Conservation (phyloP, 2,113 vertebrate species). For the Mellivora capensis region DNA sequence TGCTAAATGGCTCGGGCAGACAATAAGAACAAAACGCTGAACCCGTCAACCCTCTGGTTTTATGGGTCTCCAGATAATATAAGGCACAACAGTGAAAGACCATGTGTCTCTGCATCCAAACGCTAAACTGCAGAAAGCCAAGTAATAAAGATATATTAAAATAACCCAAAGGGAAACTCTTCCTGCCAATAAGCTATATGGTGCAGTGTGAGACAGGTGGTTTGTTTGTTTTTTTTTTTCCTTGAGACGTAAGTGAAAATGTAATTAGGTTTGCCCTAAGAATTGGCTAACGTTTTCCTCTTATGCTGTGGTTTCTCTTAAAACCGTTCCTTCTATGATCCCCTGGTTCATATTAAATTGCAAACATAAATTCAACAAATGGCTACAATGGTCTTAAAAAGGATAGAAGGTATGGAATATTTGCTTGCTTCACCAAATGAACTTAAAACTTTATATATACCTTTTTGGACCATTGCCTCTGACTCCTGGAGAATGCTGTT, state of each 20-base stretch:
- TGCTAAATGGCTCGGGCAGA: conserved; percentile 50
- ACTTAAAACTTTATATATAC: neutral
- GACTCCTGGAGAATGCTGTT: neutral
- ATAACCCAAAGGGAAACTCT: neutral
- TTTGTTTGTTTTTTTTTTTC: neutral
- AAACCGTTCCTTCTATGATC: neutral
- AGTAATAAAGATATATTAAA: neutral
- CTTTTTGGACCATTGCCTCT: neutral
- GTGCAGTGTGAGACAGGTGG: neutral
- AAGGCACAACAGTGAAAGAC: neutral
- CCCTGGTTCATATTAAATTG: neutral
- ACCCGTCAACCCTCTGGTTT: conserved; percentile 57
- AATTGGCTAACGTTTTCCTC: neutral
- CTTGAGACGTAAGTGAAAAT: neutral
- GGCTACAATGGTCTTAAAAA: neutral
- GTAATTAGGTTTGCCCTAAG: neutral
- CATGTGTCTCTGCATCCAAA: conserved; percentile 47
- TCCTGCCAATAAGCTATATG: neutral
- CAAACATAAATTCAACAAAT: neutral
- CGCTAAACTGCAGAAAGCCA: conserved; percentile 23
- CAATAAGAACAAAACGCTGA: conserved; percentile 59
- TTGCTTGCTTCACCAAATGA: neutral
- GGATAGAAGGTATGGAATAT: neutral
- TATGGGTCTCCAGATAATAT: conserved; percentile 24
- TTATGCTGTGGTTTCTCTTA: neutral